These are phyloP conservation scores for Erethizon dorsatum DNA, from an alignment of 2,797 vertebrate genomes.

Conservation along the genomic window DNA sequence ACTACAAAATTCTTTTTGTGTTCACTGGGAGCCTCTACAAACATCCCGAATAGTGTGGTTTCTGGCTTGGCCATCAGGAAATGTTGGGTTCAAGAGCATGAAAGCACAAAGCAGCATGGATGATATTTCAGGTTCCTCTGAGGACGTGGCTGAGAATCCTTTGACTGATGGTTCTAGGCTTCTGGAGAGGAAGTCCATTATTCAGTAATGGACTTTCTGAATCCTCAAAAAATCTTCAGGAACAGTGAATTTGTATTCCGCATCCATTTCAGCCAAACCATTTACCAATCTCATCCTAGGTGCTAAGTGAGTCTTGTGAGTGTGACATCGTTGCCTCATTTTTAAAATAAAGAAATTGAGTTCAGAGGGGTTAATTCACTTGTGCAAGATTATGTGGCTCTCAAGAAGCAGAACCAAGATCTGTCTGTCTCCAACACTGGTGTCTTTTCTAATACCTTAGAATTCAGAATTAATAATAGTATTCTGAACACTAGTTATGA, in stretches of 20 bases:
- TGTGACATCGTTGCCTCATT: background rate
- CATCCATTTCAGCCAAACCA: conserved; percentile 32
- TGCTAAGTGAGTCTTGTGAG: background rate
- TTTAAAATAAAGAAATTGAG: background rate
- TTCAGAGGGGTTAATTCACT: conserved; percentile 44
- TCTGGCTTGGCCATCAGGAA: background rate
- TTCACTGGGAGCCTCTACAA: conserved; percentile 22
- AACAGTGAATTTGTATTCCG: background rate
- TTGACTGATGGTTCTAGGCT: background rate
- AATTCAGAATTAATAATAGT: background rate
- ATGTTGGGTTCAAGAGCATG: background rate
- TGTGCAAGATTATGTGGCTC: background rate
- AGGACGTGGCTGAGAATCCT: background rate
- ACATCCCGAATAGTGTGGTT: background rate
- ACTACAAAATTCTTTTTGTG: conserved; percentile 45
- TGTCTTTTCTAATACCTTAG: background rate
- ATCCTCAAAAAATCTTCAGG: background rate
- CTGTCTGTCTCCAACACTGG: background rate
- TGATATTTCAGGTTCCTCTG: background rate
- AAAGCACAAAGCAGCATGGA: background rate
- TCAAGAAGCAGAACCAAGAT: background rate
- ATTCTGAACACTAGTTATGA: background rate
- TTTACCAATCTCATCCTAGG: conserved; percentile 30
- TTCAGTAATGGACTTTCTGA: background rate
- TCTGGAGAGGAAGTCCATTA: background rate